Base-by-base conservation (phyloP, 2,888 invertebrate genomes). In the Temnothorax rugatulus region DNA sequence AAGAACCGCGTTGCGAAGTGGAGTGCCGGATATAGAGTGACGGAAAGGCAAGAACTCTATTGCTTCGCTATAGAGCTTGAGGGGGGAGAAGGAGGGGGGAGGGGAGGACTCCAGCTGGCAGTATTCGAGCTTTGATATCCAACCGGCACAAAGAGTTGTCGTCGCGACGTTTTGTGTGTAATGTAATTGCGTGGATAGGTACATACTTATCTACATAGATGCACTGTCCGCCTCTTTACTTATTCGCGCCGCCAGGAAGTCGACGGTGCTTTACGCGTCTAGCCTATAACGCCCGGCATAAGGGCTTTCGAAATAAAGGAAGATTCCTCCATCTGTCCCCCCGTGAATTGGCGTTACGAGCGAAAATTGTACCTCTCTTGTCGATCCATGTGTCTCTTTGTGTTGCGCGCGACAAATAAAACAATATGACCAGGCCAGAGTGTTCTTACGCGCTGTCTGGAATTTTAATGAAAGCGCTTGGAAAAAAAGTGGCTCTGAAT, bases 1-100 rank as follows among this genome's bases (percentile, higher is more conserved):
- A 87, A 89, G 90, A 89, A 90, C 87, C 79, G 84, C 79, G 89
- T 85, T 83, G 86, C 87, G 86, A 84, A 83, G 77, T 82, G 83
- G 83, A 89, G 89, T 86, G 89, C 87, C 83, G 90, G 89, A 87
- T 89, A 89, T 91, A 87, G 87, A 90, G 88, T 91, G 91, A 87
- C 86, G 84, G 89, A 90, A 90, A 88, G 89, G 85, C 86, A 75
- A 88, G 89, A 86, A 90, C 88, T 90, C 90, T 88, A 88, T 91
- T 87, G 91, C 87, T 71, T 83, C 41, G 75, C 83, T 76, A 85
- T 87, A 69, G 77, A 61, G 77, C 66, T 68, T 15, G 64, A 64
- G 41, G 50, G 44, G 29, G 34, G 11, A 61, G 44, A 4, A 18
- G n/a, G 54, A 21, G 21, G n/a, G 8, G 44, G 50, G 3, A 0